phyloP scores from a whole-genome alignment of 1,140 invertebrate genomes.

The Cyphomyrmex costatus region DNA sequence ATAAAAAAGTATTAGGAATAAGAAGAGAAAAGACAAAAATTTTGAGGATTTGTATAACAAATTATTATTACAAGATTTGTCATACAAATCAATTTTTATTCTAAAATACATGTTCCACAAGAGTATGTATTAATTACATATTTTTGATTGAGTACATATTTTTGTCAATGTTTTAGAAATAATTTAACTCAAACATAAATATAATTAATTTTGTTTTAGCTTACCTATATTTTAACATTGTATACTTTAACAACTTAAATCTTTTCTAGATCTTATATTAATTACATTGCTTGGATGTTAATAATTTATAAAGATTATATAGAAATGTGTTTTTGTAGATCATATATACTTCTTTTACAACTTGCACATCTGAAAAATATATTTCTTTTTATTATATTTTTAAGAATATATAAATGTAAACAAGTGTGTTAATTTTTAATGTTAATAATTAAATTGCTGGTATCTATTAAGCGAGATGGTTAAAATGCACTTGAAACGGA shows the following conservation, averaged over 20 bases:
- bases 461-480: constrained; percentile 6
- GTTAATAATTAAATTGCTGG: background rate
- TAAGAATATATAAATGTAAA: background rate
- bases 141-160: background rate
- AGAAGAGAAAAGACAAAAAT: background rate
- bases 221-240: background rate
- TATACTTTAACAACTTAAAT: background rate
- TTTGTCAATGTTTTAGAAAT: constrained; percentile 4
- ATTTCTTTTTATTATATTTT: constrained; percentile 3
- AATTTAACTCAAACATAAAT: background rate
- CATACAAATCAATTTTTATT: background rate
- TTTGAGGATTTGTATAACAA: background rate
- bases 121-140: background rate
- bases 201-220: background rate
- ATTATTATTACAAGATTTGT: too few species aligned
- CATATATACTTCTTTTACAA: background rate
- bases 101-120: background rate
- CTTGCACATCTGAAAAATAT: background rate
- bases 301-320: background rate
- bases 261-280: background rate
- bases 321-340: background rate
- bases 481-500: background rate
- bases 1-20: background rate
- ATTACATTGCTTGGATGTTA: background rate
- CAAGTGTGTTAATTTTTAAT: constrained; percentile 10